phyloP scores from a whole-genome alignment of 2,113 vertebrate genomes.

The Cyanoramphus novaezelandiae region DNA sequence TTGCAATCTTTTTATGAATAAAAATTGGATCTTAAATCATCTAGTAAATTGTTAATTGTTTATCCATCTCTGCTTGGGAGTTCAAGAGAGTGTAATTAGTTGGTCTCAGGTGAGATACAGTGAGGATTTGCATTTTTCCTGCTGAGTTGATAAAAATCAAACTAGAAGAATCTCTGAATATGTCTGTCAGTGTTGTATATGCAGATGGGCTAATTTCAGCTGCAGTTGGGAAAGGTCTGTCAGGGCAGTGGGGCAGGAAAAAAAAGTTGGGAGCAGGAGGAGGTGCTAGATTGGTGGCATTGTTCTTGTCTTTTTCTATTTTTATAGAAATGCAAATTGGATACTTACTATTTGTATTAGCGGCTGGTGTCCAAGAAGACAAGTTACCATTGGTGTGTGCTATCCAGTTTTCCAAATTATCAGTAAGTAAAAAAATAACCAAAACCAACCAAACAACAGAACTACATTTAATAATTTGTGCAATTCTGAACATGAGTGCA shows the following conservation, averaged over 20 bases:
- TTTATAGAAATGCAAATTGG: constrained; percentile 45
- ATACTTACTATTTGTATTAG: constrained; percentile 13
- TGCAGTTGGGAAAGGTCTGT: neutral
- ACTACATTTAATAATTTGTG: neutral
- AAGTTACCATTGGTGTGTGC: neutral
- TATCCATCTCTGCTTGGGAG: neutral
- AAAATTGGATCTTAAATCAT: neutral
- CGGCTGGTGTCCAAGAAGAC: neutral
- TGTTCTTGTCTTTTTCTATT: neutral
- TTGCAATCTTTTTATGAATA: neutral
- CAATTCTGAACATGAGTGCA: neutral
- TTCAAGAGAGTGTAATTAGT: constrained; percentile 12
- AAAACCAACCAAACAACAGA: neutral
- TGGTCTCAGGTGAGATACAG: neutral
- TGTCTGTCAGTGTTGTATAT: neutral
- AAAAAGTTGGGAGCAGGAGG: neutral
- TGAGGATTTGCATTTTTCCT: constrained; percentile 4
- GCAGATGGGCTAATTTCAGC: neutral
- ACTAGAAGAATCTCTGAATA: neutral
- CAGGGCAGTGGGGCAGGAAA: neutral
- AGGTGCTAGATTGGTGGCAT: neutral
- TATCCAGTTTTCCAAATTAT: neutral
- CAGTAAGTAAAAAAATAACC: neutral
- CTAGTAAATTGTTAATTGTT: constrained; percentile 26
- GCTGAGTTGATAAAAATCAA: neutral